Base-by-base conservation (phyloP, 2,797 vertebrate genomes). In the Erpetoichthys calabaricus region DNA sequence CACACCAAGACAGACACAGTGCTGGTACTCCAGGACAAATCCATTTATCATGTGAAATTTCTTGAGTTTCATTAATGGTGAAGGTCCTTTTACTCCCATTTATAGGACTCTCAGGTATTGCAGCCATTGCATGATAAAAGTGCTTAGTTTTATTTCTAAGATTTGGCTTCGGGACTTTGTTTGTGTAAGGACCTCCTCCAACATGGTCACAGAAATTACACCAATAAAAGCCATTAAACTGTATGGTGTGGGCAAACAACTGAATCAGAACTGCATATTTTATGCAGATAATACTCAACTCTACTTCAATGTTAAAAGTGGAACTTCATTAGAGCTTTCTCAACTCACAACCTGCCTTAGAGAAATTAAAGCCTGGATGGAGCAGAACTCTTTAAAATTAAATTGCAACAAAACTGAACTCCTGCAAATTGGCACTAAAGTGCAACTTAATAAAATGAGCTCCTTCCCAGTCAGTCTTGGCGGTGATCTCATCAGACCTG, bases 131-230 rank as follows among this genome's bases (percentile, higher is more conserved):
- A 59, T 60, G 45, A 47, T 62, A 59, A 25, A 66, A 62, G 56
- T 60, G 59, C 47, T 55, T 42, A 45, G 51, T 46, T 25, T 58
- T 55, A 3, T 8, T 60, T 47, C 49, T 4, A 44, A 60, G 53
- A 50, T 43, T 43, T 41, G 58, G 61, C 47, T 65, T 56, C 45
- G 50, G 58, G 7, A 4, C 56, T 56, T 7, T 52, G 8, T 42
- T 45, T 6, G 56, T n/a, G 44, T 63, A 65, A 44, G 61, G 51
- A 47, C 51, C 61, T n/a, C 60, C 53, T 54, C 63, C 57, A 47
- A 4, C 45, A 10, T 62, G 64, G 47, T 55, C 57, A 7, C 59
- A 58, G 42, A 63, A 60, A 42, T 65, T 56, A 63, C 53, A 65
- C 5, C 61, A 53, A 55, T 60, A 59, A 9, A 44, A 10, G 2